These are phyloP conservation scores for Latrodectus hesperus DNA, from an alignment of 2,888 invertebrate genomes.

Conservation along the genomic window DNA sequence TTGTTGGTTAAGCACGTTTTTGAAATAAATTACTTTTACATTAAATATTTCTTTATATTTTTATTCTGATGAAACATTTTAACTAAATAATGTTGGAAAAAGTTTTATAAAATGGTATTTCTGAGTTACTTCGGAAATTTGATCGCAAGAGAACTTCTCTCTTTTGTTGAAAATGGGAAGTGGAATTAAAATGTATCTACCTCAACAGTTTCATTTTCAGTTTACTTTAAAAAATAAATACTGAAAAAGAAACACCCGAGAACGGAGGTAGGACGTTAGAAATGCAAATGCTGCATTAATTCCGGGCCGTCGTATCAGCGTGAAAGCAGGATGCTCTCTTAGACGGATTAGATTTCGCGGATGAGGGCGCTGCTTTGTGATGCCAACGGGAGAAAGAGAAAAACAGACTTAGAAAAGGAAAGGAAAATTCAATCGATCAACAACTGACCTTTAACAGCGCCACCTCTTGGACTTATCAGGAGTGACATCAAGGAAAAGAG, in stretches of 20 bases:
- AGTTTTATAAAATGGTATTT: too few species aligned
- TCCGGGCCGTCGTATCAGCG: constrained; percentile 41
- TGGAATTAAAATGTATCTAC: constrained; percentile 2
- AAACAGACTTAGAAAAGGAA: constrained; percentile 23
- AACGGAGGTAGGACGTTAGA: neutral
- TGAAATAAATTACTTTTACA: too few species aligned
- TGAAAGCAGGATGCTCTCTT: constrained; percentile 39
- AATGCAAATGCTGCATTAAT: constrained; percentile 60
- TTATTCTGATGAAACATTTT: too few species aligned
- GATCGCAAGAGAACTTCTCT: neutral
- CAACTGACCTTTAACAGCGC: constrained; percentile 59
- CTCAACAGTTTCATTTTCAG: constrained; percentile 1
- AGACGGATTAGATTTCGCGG: constrained; percentile 56
- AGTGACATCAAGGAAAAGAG: constrained; percentile 33
- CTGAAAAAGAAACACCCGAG: constrained; percentile 6
- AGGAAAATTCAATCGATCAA: constrained; percentile 59
- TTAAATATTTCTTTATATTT: too few species aligned
- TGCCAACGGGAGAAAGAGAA: constrained; percentile 37
- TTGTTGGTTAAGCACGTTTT: too few species aligned
- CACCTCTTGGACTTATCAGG: constrained; percentile 46
- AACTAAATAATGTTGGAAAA: too few species aligned
- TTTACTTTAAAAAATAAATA: constrained; percentile 13
- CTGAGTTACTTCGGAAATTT: neutral
- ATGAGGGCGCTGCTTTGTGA: constrained; percentile 44
- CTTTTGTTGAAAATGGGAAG: neutral